Evolutionary conservation across 1,140 invertebrate species (phyloP), one percentile per base, ranked within the genome.

Genomic region (Drosophila takahashii): DNA sequence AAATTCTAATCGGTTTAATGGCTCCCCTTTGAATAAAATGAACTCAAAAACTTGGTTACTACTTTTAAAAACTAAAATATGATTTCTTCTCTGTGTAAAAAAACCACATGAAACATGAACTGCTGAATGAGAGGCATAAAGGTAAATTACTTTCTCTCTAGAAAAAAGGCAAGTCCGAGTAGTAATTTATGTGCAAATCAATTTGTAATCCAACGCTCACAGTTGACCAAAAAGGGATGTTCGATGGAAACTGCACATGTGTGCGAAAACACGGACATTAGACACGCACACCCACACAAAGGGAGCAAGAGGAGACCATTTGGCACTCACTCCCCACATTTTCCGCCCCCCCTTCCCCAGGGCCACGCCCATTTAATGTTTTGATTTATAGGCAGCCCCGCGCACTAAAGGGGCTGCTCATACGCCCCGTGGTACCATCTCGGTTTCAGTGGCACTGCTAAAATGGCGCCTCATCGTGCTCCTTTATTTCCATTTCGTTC

Each of bases 121-220:
- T 50, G 26, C 13, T 16, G n/a, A 44, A 34, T 29, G 29, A 5
- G 15, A 41, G 18, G 27, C 53, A 47, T 41, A 61, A 61, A 85
- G 41, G 50, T 80, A 77, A 85, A 85, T 84, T 85, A 85, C 71
- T 70, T 69, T 47, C 8, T 27, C 39, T 26, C 32, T 29, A 8
- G 5, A 9, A 42, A 58, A 58, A 36, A 69, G 39, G 15, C 65
- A 72, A 59, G 36, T 52, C 54, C 48, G 29, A 66, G 81, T 71
- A 66, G 81, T 71, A 52, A 85, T 85, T 85, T 85, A 85, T 78
- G 78, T 53, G 70, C 45, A 86, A 86, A 87, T 87, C 84, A 89
- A 89, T 89, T 89, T 84, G 79, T 89, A 77, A 65, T 64, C 45
- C 29, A 60, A 80, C 34, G 51, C 64, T 53, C 16, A 26, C 26